Percentiles rank a stretch among this genome's conserved stretches.
These are phyloP conservation scores for Sebastes minor DNA, from an alignment of 2,797 vertebrate genomes.

Conservation along the genomic window DNA sequence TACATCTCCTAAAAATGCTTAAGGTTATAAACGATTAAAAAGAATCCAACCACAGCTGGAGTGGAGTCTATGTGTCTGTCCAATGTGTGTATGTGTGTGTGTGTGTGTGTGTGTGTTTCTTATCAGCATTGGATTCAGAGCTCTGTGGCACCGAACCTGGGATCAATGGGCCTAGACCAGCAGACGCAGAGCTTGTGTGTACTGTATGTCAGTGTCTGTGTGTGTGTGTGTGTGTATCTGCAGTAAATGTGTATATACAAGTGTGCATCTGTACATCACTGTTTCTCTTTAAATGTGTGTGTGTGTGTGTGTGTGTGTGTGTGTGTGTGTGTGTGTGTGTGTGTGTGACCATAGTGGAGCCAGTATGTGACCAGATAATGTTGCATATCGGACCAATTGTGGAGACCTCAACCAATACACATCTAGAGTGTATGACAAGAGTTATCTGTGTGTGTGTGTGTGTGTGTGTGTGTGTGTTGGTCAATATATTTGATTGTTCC, in stretches of 20 bases:
- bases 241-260: neutral
- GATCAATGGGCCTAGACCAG: constrained; percentile 65
- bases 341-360: constrained; percentile 36
- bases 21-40: neutral
- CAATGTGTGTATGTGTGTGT: constrained; percentile 15
- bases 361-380: constrained; percentile 63
- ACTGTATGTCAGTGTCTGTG: neutral
- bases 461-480: constrained; percentile 27
- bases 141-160: constrained; percentile 49
- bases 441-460: constrained; percentile 18
- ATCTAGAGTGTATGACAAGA: constrained; percentile 53
- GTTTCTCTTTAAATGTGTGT: constrained; percentile 17
- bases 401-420: constrained; percentile 38
- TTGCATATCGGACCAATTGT: constrained; percentile 56
- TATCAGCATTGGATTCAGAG: constrained; percentile 46
- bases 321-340: neutral
- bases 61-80: constrained; percentile 45
- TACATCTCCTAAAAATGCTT: no score
- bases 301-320: neutral
- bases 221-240: neutral
- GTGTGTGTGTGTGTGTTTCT: constrained; percentile 28
- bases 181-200: constrained; percentile 32
- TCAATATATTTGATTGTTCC: constrained; percentile 78
- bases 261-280: constrained; percentile 16
- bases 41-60: constrained; percentile 4